Evolutionary conservation across 2,113 vertebrate species (phyloP), one percentile per base, ranked within the genome.

Genomic region (Zosterops japonicus): DNA sequence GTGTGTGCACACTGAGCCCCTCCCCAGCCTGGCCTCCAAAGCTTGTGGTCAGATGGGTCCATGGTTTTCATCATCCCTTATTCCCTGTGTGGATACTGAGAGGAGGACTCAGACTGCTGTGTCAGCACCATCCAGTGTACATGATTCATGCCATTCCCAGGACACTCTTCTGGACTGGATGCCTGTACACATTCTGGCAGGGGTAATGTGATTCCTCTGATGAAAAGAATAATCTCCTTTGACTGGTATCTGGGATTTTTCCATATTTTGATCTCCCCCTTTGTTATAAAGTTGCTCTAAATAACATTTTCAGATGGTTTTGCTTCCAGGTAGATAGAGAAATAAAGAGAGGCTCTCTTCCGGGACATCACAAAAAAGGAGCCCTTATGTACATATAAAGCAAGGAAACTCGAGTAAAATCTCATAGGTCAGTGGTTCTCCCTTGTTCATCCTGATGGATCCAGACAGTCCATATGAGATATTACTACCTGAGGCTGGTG

Each of bases 91-190:
- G 71, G 67, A 15, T 68, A 4, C 25, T 3, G 7, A 53, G 72
- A 84, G 50, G 39, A 69, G 24, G 56, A 69, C 27, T 41, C 6
- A n/a, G 27, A 6, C 35, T 49, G 36, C 8, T 53, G 14, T 24
- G 16, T 55, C 47, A 56, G 69, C n/a, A 18, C 22, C 5, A 8
- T 31, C 29, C 27, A 23, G 2, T 0, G 3, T 20, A 21, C 0
- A 1, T 0, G 0, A 35, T 82, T 56, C 17, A 2, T 19, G n/a
- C 71, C 4, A 1, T 63, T 27, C 46, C 28, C 36, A 23, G n/a
- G 69, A 28, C 18, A 12, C 49, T 22, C 4, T 33, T 33, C 50
- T 85, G 79, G 36, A 29, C 44, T 71, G 35, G 14, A 6, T 2
- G 8, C 24, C 21, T 47, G 21, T 8, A 8, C 17, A 8, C 42